Percentiles rank a stretch among this genome's conserved stretches.
These are phyloP conservation scores for Melanotus villosus DNA, from an alignment of 2,888 invertebrate genomes.

Conservation along the genomic window DNA sequence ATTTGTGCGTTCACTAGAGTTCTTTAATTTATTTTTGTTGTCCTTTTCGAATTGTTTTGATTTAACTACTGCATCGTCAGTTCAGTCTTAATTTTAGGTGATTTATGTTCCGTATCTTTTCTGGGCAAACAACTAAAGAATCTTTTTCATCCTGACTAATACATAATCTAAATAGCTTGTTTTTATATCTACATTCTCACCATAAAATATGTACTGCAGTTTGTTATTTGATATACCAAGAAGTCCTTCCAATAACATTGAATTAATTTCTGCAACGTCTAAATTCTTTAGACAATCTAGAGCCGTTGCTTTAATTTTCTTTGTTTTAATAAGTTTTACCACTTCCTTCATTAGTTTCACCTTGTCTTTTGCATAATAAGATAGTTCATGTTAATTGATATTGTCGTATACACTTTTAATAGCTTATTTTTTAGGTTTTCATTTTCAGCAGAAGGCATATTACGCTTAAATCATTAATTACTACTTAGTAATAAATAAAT, in stretches of 20 bases:
- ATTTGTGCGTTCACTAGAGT: not conserved
- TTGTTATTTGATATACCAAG: conserved; percentile 67
- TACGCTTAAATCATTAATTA: no score
- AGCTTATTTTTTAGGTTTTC: no score
- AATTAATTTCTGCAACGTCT: conserved; percentile 65
- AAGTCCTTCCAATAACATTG: conserved; percentile 66
- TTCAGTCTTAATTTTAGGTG: conserved; percentile 39
- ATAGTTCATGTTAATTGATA: no score
- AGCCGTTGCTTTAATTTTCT: no score
- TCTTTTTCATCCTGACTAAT: no score
- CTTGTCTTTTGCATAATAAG: no score
- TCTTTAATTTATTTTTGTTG: not conserved
- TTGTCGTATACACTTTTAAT: no score
- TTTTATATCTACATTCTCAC: conserved; percentile 63
- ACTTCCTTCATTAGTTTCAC: no score
- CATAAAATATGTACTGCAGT: conserved; percentile 64
- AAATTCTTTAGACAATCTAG: conserved; percentile 50
- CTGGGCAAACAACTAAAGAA: conserved; percentile 20
- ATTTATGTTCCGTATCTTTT: conserved; percentile 31
- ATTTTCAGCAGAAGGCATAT: no score
- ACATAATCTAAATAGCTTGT: conserved; percentile 62
- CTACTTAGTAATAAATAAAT: no score
- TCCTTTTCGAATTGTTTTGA: not conserved
- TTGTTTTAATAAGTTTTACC: no score
- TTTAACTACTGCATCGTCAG: not conserved